A percentile compares a stretch with the other conserved stretches of the same genome.
Conservation (phyloP, 1,140 invertebrate genomes). For the Ruditapes philippinarum region DNA sequence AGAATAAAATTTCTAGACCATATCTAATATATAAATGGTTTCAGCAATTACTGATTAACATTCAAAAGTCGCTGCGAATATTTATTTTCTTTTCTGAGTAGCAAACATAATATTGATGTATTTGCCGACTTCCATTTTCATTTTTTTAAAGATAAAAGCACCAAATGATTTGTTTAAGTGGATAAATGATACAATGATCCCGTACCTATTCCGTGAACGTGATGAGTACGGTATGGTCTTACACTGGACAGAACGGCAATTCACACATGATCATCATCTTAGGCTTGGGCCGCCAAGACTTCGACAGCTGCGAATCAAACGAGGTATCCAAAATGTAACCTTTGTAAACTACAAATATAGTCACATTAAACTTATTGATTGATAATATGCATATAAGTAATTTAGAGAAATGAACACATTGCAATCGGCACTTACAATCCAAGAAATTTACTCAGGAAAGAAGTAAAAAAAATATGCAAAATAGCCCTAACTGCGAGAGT, state of each 20-base stretch:
- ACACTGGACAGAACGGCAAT: constrained; percentile 35
- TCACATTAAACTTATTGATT: background rate
- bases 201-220: constrained; percentile 15
- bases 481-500: too few species aligned
- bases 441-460: background rate
- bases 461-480: background rate
- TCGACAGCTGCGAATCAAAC: constrained; percentile 11
- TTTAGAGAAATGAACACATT: background rate
- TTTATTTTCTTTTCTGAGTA: too few species aligned
- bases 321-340: constrained; percentile 40
- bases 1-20: too few species aligned
- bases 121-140: too few species aligned
- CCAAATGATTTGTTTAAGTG: constrained; percentile 18
- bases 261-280: background rate
- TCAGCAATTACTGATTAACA: too few species aligned
- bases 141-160: background rate
- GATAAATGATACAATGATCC: constrained; percentile 11
- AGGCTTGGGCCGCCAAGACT: constrained; percentile 49
- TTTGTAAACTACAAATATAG: constrained; percentile 1
- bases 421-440: background rate
- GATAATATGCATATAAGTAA: background rate
- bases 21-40: too few species aligned
- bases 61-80: too few species aligned
- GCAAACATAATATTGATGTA: too few species aligned
- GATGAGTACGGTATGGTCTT: background rate